These are phyloP conservation scores for Lasiurus cinereus DNA, from an alignment of 2,113 vertebrate genomes.

Conservation along the genomic window DNA sequence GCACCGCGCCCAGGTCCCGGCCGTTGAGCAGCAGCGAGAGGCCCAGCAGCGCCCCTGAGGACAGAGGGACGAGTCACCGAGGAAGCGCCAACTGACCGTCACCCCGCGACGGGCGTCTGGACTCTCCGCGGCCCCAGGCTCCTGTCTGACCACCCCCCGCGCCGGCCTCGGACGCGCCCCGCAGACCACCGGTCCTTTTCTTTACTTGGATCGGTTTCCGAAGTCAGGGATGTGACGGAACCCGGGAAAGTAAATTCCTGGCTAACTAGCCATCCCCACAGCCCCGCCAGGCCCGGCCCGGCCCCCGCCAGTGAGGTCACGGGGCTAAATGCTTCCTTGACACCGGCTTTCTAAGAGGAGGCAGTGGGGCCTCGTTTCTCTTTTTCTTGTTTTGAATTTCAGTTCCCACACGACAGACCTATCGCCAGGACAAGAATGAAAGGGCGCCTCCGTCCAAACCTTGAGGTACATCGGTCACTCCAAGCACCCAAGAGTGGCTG, in stretches of 20 bases:
- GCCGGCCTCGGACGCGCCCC: too few relatives aligned
- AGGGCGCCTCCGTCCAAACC: conserved; percentile 96
- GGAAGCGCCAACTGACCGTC: fast-evolving
- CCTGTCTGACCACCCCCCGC: too few relatives aligned
- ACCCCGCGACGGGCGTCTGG: not conserved
- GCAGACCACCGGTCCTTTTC: too few relatives aligned
- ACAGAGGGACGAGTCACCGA: conserved; percentile 15
- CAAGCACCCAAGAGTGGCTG: conserved; percentile 97
- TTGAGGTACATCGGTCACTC: conserved; percentile 97
- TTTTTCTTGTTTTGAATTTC: not conserved
- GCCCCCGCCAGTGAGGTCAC: too few relatives aligned
- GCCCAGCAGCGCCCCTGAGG: conserved; percentile 93
- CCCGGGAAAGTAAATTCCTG: too few relatives aligned
- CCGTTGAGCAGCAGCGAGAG: conserved; percentile 96
- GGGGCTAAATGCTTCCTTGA: too few relatives aligned
- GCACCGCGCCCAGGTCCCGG: conserved; percentile 91
- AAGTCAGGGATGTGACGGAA: too few relatives aligned
- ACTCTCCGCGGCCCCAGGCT: too few relatives aligned
- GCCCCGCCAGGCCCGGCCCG: too few relatives aligned
- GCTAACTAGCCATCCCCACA: too few relatives aligned
- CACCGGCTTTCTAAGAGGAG: not conserved
- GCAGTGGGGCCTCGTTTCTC: not conserved
- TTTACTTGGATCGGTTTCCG: too few relatives aligned
- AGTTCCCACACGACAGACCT: conserved; percentile 88
- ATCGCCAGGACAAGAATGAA: conserved; percentile 98